phyloP scores from a whole-genome alignment of 2,888 invertebrate genomes.

The Hydriomena furcata region DNA sequence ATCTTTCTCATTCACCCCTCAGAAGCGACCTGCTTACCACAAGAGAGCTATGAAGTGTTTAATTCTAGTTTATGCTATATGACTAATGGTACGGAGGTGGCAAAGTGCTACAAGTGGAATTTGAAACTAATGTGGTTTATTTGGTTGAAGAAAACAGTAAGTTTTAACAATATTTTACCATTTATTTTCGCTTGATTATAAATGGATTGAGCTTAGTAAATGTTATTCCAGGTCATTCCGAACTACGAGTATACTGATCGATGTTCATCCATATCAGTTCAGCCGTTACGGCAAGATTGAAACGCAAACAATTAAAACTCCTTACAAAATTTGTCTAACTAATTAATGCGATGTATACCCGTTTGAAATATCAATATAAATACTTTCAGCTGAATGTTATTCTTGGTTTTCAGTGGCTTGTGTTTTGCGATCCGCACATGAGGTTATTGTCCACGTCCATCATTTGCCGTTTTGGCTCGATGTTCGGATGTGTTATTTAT shows the following conservation, averaged over 20 bases:
- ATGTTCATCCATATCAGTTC: no score
- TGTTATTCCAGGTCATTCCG: no score
- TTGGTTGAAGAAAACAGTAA: constrained; percentile 67
- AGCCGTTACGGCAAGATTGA: no score
- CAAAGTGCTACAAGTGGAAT: constrained; percentile 60
- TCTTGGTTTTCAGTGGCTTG: constrained; percentile 58
- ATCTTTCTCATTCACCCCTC: constrained; percentile 59
- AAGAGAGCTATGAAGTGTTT: constrained; percentile 40
- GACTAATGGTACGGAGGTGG: constrained; percentile 47
- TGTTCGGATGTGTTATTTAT: constrained; percentile 67
- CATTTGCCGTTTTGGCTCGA: constrained; percentile 64
- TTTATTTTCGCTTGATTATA: not conserved
- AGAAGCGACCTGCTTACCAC: constrained; percentile 50
- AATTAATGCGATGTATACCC: no score
- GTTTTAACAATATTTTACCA: constrained; percentile 17
- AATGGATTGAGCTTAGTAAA: no score
- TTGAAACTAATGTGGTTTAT: constrained; percentile 63
- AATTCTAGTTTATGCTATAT: constrained; percentile 59
- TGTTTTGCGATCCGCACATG: constrained; percentile 62
- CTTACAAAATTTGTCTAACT: no score
- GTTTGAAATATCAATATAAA: no score
- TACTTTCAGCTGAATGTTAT: not conserved
- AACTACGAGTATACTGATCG: no score
- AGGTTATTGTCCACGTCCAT: constrained; percentile 62
- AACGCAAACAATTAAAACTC: no score